phyloP scores from a whole-genome alignment of 2,888 invertebrate genomes.

The Onthophagus sagittarius region DNA sequence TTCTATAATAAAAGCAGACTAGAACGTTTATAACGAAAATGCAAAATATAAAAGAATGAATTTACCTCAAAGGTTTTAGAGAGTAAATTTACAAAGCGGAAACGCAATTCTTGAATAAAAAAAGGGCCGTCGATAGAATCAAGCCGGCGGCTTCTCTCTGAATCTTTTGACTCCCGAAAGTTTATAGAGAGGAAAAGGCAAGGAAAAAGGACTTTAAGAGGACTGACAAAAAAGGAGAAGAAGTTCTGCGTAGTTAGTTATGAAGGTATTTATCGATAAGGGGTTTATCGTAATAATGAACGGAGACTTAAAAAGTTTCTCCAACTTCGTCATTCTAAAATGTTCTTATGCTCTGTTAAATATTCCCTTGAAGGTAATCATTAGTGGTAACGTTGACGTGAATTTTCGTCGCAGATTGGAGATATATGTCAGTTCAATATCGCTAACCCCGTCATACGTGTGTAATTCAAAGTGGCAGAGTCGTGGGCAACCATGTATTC shows the following conservation, averaged over 20 bases:
- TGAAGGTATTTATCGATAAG: neutral
- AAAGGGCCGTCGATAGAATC: neutral
- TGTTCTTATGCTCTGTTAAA: neutral
- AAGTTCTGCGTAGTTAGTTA: neutral
- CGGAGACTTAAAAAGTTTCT: neutral
- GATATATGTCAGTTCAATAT: neutral
- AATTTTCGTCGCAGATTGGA: too few relatives aligned
- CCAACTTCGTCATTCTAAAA: too few relatives aligned
- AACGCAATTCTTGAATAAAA: neutral
- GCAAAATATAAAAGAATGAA: neutral
- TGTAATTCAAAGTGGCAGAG: neutral
- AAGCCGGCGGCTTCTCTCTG: neutral
- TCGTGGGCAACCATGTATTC: constrained; percentile 18
- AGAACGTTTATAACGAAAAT: neutral
- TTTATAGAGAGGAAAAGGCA: neutral
- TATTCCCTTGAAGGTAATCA: neutral
- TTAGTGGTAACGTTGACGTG: too few relatives aligned
- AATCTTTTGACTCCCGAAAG: neutral
- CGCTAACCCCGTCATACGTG: neutral
- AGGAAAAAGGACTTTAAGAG: neutral
- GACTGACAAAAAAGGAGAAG: neutral
- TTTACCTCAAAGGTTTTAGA: neutral
- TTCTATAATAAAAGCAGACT: too few relatives aligned
- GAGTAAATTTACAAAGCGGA: neutral
- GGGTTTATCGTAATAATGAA: neutral